Base-by-base conservation (phyloP, 2,797 vertebrate species). In the Staurois parvus region DNA sequence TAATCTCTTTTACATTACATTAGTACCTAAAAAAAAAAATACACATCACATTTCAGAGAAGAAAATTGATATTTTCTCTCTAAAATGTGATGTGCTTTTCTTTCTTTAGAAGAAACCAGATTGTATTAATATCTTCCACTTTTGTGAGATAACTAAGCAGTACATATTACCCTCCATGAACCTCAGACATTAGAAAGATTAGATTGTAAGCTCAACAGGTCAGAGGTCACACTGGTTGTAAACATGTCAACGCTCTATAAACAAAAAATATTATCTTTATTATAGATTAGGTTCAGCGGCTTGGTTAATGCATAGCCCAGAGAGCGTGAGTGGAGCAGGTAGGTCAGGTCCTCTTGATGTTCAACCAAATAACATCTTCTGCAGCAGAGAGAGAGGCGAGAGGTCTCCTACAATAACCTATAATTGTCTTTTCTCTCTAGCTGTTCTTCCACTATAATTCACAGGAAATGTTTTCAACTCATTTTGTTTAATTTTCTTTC, bases 201-300 rank as follows among this genome's bases (percentile, higher is more conserved):
- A 73, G 29, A 80, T 80, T 74, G 77, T 34, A 80, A 85, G 69
- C 84, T 68, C 29, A 74, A n/a, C 29, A 48, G 76, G 84, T 74
- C 84, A 68, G 76, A 85, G 76, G 77, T 80, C 40, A n/a, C 69
- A 19, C 15, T 74, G 37, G 62, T 37, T 56, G 76, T 80, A 85
- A 79, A 80, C 76, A 79, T 68, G 77, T 45, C 77, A 40, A 21
- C 2, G 69, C 45, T 73, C 70, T 21, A 75, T 79, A 73, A 28
- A 74, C 45, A 74, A 72, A 84, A 84, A 78, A 72, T 80, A 79
- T 52, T 66, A 83, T 76, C 42, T 76, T 79, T 74, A 67, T 73
- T 73, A 79, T 85, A 75, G 56, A 80, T 80, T 79, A 74, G 45
- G 40, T 85, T 74, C 52, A 72, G 76, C 69, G 28, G 10, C 8